These are phyloP conservation scores for Passerina amoena DNA, from an alignment of 2,113 vertebrate species.

Conservation along the genomic window DNA sequence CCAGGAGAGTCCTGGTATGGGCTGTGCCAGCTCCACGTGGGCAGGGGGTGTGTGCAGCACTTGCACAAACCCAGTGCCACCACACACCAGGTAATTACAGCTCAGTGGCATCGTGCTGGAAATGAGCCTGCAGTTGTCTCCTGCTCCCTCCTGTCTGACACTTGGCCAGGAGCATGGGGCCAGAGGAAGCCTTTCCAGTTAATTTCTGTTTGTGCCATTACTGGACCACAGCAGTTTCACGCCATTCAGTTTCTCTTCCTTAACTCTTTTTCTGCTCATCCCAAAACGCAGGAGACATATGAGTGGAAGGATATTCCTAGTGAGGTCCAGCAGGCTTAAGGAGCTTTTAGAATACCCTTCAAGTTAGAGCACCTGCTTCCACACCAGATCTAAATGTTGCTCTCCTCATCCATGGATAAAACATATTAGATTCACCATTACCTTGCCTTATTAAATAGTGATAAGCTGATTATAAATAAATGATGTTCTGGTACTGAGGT, in stretches of 20 bases:
- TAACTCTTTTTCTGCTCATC: background rate
- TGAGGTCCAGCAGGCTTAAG: background rate
- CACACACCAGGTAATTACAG: background rate
- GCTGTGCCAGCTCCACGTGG: background rate
- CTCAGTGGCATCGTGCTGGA: background rate
- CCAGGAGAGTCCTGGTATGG: accelerated
- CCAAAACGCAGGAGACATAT: background rate
- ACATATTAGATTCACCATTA: background rate
- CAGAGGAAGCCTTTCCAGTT: background rate
- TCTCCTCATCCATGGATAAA: background rate
- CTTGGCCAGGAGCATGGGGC: background rate
- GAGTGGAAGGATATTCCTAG: background rate
- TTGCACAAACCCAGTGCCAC: background rate
- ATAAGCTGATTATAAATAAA: background rate
- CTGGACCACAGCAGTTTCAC: background rate
- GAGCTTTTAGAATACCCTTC: background rate
- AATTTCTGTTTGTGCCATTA: background rate
- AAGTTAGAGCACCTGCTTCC: background rate
- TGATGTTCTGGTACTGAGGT: background rate
- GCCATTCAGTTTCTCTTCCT: background rate
- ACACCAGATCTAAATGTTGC: background rate
- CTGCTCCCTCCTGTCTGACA: background rate
- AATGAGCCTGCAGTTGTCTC: background rate
- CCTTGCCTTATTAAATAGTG: background rate
- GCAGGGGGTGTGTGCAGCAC: background rate